Conservation (phyloP, 1,140 invertebrate genomes). For the Meloidogyne exigua region DNA sequence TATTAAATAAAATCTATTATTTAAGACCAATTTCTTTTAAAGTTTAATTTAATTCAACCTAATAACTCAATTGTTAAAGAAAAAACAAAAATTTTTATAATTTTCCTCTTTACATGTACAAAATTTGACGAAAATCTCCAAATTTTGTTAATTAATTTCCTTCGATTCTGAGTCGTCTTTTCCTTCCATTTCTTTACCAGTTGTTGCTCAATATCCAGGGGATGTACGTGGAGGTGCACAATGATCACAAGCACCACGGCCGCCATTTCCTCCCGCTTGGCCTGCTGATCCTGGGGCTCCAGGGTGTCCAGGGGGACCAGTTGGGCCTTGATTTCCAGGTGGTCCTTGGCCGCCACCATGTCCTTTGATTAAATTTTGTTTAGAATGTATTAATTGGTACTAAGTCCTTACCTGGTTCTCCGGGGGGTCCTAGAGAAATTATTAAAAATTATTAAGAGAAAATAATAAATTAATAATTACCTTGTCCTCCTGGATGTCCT, state of each 20-base stretch:
- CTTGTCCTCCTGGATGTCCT: conserved; percentile 30
- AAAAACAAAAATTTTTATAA: conserved; percentile 2
- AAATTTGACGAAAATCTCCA: neutral
- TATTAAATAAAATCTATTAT: too few species aligned
- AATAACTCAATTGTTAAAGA: neutral
- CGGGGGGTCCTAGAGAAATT: conserved; percentile 31
- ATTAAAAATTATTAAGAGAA: too few species aligned
- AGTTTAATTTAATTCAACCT: neutral
- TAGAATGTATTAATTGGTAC: neutral
- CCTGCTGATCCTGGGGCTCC: conserved; percentile 21
- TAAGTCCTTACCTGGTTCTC: neutral
- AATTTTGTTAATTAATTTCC: neutral
- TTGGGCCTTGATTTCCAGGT: conserved; percentile 25
- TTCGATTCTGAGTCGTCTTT: conserved; percentile 5
- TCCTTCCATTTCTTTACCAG: conserved; percentile 12
- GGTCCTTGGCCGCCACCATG: conserved; percentile 6
- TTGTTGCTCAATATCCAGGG: conserved; percentile 22
- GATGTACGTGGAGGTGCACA: conserved; percentile 25
- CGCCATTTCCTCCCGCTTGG: conserved; percentile 4
- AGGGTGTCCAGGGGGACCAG: conserved; percentile 23
- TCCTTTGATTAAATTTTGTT: neutral
- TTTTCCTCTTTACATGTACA: neutral
- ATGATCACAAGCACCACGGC: conserved; percentile 3
- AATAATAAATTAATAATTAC: too few species aligned
- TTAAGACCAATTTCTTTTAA: too few species aligned